Evolutionary conservation across 2,797 vertebrate species (phyloP).

Genomic region (Xiphophorus birchmanni): DNA sequence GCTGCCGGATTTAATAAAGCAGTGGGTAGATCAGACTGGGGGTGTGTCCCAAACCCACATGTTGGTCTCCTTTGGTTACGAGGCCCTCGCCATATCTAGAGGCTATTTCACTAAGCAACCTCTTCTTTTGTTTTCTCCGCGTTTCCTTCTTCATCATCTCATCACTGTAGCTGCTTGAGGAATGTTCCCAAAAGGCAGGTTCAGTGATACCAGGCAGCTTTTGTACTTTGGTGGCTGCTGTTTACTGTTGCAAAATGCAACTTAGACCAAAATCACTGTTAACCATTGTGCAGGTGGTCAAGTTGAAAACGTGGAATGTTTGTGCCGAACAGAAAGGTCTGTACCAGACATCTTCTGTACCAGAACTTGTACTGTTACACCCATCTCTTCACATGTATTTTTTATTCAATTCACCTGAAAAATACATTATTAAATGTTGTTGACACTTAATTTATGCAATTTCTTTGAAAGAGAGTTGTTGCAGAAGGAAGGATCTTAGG

Average conservation of each 20-base stretch:
- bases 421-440: no score
- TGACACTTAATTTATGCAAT: no score
- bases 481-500: no score
- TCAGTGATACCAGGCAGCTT: background rate
- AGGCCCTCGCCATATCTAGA: background rate
- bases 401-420: no score
- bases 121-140: background rate
- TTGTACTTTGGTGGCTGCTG: background rate
- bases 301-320: background rate
- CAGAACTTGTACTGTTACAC: no score
- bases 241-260: background rate
- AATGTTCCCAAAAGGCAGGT: background rate
- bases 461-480: no score
- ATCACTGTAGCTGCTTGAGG: background rate
- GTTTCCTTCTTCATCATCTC: background rate
- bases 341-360: background rate
- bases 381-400: no score
- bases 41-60: slow-evolving; percentile 4
- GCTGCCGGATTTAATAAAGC: slow-evolving; percentile 13
- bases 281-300: background rate
- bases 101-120: background rate
- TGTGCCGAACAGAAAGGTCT: background rate
- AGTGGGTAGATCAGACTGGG: slow-evolving; percentile 8
- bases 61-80: background rate
- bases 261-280: background rate